Evolutionary conservation across 2,113 vertebrate species (phyloP).

Genomic region (Tricholaema leucomelas): DNA sequence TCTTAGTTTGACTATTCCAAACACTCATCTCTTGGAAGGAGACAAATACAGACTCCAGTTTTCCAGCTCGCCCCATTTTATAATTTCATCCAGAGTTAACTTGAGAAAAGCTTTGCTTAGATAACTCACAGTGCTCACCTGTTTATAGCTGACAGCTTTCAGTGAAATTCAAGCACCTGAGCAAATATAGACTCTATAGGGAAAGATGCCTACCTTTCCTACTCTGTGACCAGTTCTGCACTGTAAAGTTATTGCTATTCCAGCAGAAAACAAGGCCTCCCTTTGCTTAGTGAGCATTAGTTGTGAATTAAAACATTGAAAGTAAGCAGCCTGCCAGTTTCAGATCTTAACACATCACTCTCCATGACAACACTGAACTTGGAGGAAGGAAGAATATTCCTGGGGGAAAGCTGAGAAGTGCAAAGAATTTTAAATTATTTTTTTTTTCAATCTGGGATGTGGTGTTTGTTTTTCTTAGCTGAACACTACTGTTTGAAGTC

Average conservation of each 20-base stretch:
- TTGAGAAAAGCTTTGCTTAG: neutral
- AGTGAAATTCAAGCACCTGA: constrained; percentile 22
- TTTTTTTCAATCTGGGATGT: neutral
- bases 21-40: neutral
- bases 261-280: neutral
- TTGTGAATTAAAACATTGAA: constrained; percentile 23
- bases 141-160: neutral
- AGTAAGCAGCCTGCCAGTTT: constrained; percentile 27
- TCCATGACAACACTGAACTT: constrained; percentile 38
- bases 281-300: neutral
- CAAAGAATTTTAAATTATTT: constrained; percentile 11
- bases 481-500: constrained; percentile 66
- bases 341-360: neutral
- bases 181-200: neutral
- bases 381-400: constrained; percentile 66
- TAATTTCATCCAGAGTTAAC: neutral
- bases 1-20: neutral
- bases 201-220: neutral
- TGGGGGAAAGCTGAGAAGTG: constrained; percentile 57
- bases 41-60: neutral
- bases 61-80: neutral
- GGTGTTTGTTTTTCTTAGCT: constrained; percentile 62
- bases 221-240: neutral
- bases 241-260: neutral
- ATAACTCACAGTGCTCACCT: neutral